Conservation (phyloP, 1,140 invertebrate species). For the Helicoverpa zea region DNA sequence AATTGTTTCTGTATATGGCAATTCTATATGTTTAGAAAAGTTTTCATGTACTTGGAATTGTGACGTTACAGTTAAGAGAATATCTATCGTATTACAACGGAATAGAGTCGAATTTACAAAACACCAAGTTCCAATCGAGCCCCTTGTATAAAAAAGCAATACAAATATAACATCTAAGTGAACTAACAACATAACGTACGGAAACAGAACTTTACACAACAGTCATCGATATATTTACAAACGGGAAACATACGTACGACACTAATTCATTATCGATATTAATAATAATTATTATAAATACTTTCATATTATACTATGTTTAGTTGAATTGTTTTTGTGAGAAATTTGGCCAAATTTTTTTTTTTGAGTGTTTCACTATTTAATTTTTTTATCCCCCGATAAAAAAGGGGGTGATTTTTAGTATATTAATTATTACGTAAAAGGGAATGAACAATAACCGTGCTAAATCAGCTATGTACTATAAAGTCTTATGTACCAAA, state of each 20-base stretch:
- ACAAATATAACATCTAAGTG: conserved; percentile 59
- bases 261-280: conserved; percentile 16
- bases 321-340: conserved; percentile 19
- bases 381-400: no score
- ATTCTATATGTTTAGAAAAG: no score
- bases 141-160: conserved; percentile 51
- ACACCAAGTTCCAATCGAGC: conserved; percentile 8
- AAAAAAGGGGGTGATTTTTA: no score
- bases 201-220: conserved; percentile 80
- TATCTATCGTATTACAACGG: no score
- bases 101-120: not conserved
- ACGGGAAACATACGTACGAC: conserved; percentile 35
- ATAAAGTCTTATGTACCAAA: no score
- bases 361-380: no score
- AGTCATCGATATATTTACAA: conserved; percentile 78
- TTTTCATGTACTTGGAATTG: no score
- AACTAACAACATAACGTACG: conserved; percentile 58
- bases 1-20: no score
- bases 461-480: no score
- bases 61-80: no score
- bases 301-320: conserved; percentile 9
- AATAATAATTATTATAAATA: conserved; percentile 33
- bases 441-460: no score
- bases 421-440: no score
- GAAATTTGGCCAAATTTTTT: not conserved